A percentile compares a stretch with the other conserved stretches of the same genome.
These are phyloP conservation scores for Pogona vitticeps DNA, from an alignment of 2,113 vertebrate genomes.

Conservation along the genomic window DNA sequence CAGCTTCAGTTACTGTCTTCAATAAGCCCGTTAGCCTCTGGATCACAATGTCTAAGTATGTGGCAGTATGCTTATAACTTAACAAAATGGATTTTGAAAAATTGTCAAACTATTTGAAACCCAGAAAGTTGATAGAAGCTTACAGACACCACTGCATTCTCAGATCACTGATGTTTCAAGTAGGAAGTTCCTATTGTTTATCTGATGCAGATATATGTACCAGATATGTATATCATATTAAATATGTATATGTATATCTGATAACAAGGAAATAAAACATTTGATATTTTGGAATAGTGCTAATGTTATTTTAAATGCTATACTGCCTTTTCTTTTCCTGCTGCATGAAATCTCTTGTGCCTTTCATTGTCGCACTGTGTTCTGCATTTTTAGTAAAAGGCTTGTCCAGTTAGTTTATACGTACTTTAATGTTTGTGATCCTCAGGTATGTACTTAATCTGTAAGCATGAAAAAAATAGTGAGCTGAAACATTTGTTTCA, in stretches of 20 bases:
- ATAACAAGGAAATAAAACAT: constrained; percentile 1
- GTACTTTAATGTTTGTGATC: neutral
- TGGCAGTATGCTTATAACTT: neutral
- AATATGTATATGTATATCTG: no score
- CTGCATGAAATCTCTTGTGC: neutral
- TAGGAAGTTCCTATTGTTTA: neutral
- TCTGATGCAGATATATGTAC: neutral
- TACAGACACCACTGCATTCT: neutral
- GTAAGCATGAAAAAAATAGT: neutral
- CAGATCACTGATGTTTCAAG: neutral
- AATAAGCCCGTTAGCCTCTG: constrained; percentile 22
- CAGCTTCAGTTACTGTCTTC: constrained; percentile 31
- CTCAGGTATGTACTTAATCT: rapidly evolving
- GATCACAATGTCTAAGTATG: constrained; percentile 15
- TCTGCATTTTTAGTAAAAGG: neutral
- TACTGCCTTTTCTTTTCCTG: neutral
- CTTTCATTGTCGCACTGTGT: neutral
- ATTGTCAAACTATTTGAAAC: neutral
- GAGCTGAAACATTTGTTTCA: constrained; percentile 1
- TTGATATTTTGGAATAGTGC: neutral
- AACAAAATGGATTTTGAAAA: neutral
- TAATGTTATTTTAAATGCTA: constrained; percentile 1
- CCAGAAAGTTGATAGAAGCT: neutral
- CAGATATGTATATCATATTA: neutral
- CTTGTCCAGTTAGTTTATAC: neutral